phyloP scores from a whole-genome alignment of 2,888 invertebrate genomes.

The Clusia tigrina region DNA sequence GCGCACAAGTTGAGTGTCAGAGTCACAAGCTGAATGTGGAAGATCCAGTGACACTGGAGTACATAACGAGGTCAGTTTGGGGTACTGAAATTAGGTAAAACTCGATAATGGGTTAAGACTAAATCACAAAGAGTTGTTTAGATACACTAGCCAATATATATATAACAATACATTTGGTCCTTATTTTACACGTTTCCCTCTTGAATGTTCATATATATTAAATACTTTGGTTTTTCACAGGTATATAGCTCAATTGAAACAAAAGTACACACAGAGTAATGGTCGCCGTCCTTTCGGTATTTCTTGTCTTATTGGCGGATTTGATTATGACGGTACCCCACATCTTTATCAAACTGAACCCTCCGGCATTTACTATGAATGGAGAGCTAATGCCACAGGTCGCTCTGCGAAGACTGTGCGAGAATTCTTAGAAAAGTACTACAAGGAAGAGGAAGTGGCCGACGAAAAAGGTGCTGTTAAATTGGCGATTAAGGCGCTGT shows the following conservation, averaged over 20 bases:
- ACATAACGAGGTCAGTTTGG: slow-evolving; percentile 79
- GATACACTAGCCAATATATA: background rate
- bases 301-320: slow-evolving; percentile 96
- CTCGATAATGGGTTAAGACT: too few species aligned
- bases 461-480: slow-evolving; percentile 89
- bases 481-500: slow-evolving; percentile 91
- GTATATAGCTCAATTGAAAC: slow-evolving; percentile 82
- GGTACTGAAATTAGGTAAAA: too few species aligned
- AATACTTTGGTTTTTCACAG: slow-evolving; percentile 52
- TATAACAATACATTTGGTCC: too few species aligned
- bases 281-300: slow-evolving; percentile 98
- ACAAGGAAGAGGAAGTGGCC: slow-evolving; percentile 84
- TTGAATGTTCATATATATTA: background rate
- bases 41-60: slow-evolving; percentile 98
- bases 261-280: slow-evolving; percentile 99
- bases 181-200: too few species aligned
- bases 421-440: slow-evolving; percentile 98
- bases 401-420: slow-evolving; percentile 96
- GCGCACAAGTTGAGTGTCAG: slow-evolving; percentile 98
- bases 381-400: slow-evolving; percentile 99
- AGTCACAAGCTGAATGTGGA: slow-evolving; percentile 98
- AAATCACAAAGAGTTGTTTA: too few species aligned
- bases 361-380: slow-evolving; percentile 98
- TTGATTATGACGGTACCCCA: slow-evolving; percentile 95
- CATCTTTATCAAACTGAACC: slow-evolving; percentile 99